These are phyloP conservation scores for Microvelia longipes DNA, from an alignment of 1,140 invertebrate species.

Conservation along the genomic window DNA sequence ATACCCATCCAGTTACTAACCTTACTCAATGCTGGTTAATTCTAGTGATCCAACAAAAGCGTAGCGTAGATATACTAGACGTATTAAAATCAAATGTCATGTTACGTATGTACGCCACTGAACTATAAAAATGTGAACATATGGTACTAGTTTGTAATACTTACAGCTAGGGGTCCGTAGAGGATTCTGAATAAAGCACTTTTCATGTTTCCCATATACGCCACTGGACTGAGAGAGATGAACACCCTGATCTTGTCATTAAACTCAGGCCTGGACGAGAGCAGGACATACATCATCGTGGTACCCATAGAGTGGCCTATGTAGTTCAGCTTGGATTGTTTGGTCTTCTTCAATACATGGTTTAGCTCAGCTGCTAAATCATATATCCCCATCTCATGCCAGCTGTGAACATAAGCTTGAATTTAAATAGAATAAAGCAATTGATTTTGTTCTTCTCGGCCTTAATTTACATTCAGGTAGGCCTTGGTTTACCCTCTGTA, in stretches of 20 bases:
- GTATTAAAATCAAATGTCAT: too few relatives aligned
- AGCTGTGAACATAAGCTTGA: constrained; percentile 27
- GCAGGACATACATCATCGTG: constrained; percentile 44
- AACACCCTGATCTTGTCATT: constrained; percentile 45
- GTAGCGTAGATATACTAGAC: too few relatives aligned
- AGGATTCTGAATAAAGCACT: constrained; percentile 12
- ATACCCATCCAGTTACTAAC: too few relatives aligned
- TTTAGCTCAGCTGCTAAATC: constrained; percentile 47
- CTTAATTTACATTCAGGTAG: too few relatives aligned
- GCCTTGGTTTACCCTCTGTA: too few relatives aligned
- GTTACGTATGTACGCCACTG: too few relatives aligned
- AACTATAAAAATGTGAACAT: too few relatives aligned
- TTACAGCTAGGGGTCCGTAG: constrained; percentile 14
- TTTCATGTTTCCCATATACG: constrained; percentile 30
- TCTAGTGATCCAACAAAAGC: too few relatives aligned
- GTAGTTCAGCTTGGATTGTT: constrained; percentile 38
- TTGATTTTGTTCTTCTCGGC: not conserved
- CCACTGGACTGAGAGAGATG: constrained; percentile 56
- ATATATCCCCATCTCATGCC: constrained; percentile 45
- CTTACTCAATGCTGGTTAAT: too few relatives aligned
- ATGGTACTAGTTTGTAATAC: too few relatives aligned
- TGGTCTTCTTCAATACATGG: constrained; percentile 39
- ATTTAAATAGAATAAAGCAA: not conserved
- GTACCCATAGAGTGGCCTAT: constrained; percentile 57
- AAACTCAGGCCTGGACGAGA: constrained; percentile 43